phyloP scores from a whole-genome alignment of 2,113 vertebrate genomes.

The Pogonocichla stellata region DNA sequence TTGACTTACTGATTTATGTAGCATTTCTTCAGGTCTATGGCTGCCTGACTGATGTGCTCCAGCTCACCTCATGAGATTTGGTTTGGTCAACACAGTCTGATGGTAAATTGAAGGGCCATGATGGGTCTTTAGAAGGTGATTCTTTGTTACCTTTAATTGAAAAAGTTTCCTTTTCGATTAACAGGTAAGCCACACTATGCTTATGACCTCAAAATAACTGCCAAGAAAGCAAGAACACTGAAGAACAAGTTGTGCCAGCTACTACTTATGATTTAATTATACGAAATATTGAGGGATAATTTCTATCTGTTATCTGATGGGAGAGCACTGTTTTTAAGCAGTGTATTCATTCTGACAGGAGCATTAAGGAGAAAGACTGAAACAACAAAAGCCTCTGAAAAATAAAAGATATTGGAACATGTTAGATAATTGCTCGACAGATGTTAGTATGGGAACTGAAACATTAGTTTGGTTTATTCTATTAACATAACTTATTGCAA shows the following conservation, averaged over 20 bases:
- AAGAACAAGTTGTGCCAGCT: background rate
- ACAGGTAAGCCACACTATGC: background rate
- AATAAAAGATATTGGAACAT: background rate
- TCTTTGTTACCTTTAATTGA: background rate
- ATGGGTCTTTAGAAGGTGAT: background rate
- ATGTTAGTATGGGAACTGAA: background rate
- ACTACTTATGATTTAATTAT: background rate
- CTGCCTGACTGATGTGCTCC: background rate
- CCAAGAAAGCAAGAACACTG: background rate
- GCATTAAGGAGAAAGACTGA: background rate
- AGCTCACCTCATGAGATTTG: background rate
- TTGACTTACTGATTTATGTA: background rate
- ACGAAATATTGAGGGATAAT: background rate
- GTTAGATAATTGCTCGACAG: background rate
- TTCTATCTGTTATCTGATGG: background rate
- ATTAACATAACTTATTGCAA: background rate
- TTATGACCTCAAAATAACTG: background rate
- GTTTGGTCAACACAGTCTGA: background rate
- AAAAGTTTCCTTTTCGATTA: background rate
- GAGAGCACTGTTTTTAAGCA: background rate
- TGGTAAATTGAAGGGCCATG: background rate
- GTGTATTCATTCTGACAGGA: background rate
- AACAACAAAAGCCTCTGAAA: background rate
- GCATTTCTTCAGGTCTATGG: background rate
- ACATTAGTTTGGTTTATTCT: background rate